These are phyloP conservation scores for Metaphire vulgaris DNA, from an alignment of 1,140 invertebrate species.

Conservation along the genomic window DNA sequence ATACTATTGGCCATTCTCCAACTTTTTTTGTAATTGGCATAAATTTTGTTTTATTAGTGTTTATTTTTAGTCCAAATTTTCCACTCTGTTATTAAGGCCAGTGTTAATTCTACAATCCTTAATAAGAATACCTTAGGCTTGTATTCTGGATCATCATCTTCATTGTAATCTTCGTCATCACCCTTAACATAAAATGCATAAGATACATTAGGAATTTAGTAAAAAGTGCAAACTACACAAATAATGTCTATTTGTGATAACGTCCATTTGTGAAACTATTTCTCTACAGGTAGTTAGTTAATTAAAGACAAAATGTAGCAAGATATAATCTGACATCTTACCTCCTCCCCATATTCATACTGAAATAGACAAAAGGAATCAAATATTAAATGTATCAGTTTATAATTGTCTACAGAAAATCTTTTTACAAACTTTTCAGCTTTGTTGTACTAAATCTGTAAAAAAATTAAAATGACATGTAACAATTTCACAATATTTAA, in stretches of 20 bases:
- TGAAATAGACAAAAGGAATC: background rate
- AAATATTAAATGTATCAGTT: too few relatives aligned
- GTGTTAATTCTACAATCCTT: background rate
- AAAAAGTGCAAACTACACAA: background rate
- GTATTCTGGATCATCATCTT: background rate
- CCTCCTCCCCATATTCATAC: background rate
- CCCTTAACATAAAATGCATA: background rate
- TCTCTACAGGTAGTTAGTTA: background rate
- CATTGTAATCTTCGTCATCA: background rate
- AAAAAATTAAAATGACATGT: background rate
- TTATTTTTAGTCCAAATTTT: background rate
- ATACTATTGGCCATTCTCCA: background rate
- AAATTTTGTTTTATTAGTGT: background rate
- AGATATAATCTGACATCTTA: too few relatives aligned
- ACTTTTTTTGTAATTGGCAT: background rate
- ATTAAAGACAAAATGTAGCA: background rate
- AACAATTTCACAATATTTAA: too few relatives aligned
- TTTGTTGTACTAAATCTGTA: background rate
- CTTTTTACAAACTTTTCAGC: background rate
- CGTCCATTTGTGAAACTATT: background rate
- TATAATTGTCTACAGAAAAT: too few relatives aligned
- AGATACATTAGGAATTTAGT: background rate
- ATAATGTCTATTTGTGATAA: background rate
- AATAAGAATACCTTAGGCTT: background rate
- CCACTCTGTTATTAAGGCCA: too few relatives aligned